Evolutionary conservation across 2,888 invertebrate genomes (phyloP).

Genomic region (Tachina grossa): DNA sequence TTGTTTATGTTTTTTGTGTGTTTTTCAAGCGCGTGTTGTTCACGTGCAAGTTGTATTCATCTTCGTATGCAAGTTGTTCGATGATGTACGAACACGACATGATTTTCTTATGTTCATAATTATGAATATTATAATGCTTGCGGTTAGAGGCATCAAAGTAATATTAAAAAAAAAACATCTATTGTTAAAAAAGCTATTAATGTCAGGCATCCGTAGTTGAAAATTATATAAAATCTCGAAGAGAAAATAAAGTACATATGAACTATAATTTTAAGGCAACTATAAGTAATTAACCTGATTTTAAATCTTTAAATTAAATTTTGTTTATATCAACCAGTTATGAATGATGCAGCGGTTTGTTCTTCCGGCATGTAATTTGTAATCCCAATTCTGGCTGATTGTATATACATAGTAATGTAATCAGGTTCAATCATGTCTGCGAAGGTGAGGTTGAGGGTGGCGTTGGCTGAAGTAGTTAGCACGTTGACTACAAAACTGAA

Average conservation of each 20-base stretch:
- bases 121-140: background rate
- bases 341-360: too few relatives aligned
- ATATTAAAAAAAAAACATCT: background rate
- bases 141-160: background rate
- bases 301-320: too few relatives aligned
- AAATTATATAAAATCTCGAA: background rate
- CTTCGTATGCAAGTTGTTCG: background rate
- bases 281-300: too few relatives aligned
- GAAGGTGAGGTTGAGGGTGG: too few relatives aligned
- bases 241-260: background rate
- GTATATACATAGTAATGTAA: too few relatives aligned
- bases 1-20: conserved; percentile 12
- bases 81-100: background rate
- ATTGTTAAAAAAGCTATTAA: conserved; percentile 31
- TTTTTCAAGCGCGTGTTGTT: conserved; percentile 57
- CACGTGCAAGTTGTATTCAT: conserved; percentile 52
- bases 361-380: too few relatives aligned
- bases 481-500: too few relatives aligned
- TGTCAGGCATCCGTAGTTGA: background rate
- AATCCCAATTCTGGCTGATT: too few relatives aligned
- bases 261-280: too few relatives aligned
- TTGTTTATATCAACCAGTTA: too few relatives aligned
- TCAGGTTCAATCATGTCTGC: too few relatives aligned
- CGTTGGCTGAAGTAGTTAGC: too few relatives aligned
- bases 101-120: background rate